Evolutionary conservation across 37 sponge, comb jelly and placozoan genomes (phyloP).

Genomic region (Cliona cf. orientalis): DNA sequence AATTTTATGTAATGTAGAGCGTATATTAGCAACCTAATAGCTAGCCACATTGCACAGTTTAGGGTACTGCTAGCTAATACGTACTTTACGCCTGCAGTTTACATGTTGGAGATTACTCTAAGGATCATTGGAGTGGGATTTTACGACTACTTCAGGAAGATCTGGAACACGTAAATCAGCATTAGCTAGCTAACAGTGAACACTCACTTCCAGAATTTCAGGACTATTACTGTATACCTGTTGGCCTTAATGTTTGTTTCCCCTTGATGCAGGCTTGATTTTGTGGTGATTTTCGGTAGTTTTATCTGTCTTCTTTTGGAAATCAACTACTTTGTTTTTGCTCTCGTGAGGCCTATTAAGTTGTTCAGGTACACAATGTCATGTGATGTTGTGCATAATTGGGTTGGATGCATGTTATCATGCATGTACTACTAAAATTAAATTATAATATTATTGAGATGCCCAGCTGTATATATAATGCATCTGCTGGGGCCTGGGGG

Average conservation of each 20-base stretch:
- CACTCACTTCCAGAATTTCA: constrained; percentile 2
- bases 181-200: neutral
- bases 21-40: neutral
- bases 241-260: neutral
- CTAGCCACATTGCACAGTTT: neutral
- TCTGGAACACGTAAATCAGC: constrained; percentile 74
- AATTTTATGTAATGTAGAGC: neutral
- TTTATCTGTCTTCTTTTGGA: constrained; percentile 32
- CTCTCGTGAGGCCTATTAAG: constrained; percentile 32
- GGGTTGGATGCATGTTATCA: neutral
- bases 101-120: constrained; percentile 63
- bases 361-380: constrained; percentile 19
- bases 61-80: neutral
- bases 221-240: neutral
- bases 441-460: no score
- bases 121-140: constrained; percentile 74
- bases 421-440: neutral
- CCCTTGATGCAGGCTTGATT: constrained; percentile 31
- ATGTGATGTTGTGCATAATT: neutral
- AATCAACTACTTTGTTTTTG: constrained; percentile 12
- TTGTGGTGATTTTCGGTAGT: constrained; percentile 28
- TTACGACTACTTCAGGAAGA: constrained; percentile 61
- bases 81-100: constrained; percentile 38
- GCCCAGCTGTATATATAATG: no score
- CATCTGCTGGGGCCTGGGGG: no score